Percentiles rank a stretch among this genome's conserved stretches.
phyloP scores from a whole-genome alignment of 2,113 vertebrate genomes.

The Alligator sinensis region DNA sequence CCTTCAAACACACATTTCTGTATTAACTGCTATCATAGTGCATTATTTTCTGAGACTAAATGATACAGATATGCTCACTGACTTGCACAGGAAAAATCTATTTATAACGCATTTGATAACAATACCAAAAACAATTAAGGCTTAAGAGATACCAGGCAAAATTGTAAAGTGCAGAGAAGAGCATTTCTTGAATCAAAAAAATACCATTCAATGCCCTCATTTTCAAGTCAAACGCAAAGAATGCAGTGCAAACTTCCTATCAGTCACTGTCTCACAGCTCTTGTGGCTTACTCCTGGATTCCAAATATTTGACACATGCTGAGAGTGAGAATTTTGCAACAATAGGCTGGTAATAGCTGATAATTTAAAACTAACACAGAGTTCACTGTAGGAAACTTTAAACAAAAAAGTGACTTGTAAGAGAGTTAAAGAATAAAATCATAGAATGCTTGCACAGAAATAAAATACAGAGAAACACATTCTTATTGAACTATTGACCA shows the following conservation, averaged over 20 bases:
- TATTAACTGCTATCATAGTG: neutral
- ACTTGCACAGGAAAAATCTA: neutral
- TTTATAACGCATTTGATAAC: neutral
- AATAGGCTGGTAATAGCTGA: neutral
- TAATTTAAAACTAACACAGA: neutral
- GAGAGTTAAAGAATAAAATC: neutral
- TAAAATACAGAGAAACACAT: neutral
- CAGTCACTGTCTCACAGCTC: neutral
- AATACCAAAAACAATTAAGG: neutral
- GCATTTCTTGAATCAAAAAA: neutral
- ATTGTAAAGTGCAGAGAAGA: neutral
- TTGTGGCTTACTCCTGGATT: neutral
- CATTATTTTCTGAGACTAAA: neutral
- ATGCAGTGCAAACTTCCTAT: neutral
- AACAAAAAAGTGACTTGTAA: neutral
- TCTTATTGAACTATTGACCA: neutral
- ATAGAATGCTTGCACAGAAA: neutral
- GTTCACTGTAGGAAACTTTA: neutral
- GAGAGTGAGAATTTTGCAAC: neutral
- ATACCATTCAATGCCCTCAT: neutral
- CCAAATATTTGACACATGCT: neutral
- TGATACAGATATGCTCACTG: neutral
- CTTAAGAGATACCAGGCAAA: neutral
- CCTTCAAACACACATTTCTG: neutral
- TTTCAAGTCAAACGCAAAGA: neutral